These are phyloP conservation scores for Agrypnia vestita DNA, from an alignment of 1,140 invertebrate species.

Conservation along the genomic window DNA sequence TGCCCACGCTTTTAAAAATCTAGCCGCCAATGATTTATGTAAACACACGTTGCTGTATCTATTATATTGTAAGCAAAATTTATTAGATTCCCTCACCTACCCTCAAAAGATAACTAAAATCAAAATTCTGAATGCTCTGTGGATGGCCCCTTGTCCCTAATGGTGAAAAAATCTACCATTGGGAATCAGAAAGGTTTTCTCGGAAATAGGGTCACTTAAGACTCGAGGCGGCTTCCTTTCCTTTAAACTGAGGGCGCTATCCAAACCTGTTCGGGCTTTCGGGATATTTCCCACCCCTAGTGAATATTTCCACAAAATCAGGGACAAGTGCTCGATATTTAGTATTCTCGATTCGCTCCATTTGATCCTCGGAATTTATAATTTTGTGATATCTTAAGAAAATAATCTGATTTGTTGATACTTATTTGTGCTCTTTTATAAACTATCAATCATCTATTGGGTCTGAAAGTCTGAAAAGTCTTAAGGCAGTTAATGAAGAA, in stretches of 20 bases:
- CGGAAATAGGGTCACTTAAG: slow-evolving; percentile 41
- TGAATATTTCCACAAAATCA: slow-evolving; percentile 26
- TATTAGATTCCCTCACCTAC: slow-evolving; percentile 26
- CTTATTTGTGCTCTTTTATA: not conserved
- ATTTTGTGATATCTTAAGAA: not conserved
- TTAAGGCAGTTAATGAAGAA: no score
- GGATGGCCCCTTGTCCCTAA: not conserved
- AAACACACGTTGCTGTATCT: slow-evolving; percentile 25
- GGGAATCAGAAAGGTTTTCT: slow-evolving; percentile 45
- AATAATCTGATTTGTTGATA: no score
- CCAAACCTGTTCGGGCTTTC: not conserved
- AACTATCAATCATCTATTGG: no score
- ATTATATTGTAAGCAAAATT: slow-evolving; percentile 22
- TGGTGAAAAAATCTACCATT: slow-evolving; percentile 42
- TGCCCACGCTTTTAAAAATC: not conserved
- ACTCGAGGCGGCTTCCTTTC: slow-evolving; percentile 43
- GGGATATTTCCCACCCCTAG: slow-evolving; percentile 31
- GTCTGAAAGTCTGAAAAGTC: no score
- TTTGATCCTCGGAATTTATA: not conserved
- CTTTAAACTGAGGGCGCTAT: not conserved
- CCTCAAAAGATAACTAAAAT: slow-evolving; percentile 24
- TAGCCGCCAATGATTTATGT: not conserved
- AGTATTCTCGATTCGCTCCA: not conserved
- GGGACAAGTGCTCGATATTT: not conserved
- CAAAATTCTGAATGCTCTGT: slow-evolving; percentile 23